Conservation (phyloP, 35 echinoderm and acorn worm genomes). For the Eucidaris tribuloides region DNA sequence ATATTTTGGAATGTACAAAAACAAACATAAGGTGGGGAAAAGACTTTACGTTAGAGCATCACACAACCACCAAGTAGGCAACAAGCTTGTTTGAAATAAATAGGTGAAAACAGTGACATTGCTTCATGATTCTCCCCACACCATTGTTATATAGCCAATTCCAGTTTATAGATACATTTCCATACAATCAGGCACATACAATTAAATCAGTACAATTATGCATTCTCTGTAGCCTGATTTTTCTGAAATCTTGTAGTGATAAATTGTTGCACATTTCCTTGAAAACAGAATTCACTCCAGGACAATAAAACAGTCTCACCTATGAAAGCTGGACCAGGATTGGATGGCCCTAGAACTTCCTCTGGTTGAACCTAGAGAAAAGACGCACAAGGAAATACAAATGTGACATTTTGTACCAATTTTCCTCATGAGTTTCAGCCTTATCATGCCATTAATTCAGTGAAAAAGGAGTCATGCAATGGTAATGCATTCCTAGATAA, state of each 20-base stretch:
- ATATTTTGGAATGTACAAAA: background rate
- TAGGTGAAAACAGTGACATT: background rate
- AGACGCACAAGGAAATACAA: no score
- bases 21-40: background rate
- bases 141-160: background rate
- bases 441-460: no score
- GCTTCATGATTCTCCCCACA: background rate
- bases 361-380: constrained; percentile 69
- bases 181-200: background rate
- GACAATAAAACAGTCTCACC: constrained; percentile 8
- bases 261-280: background rate
- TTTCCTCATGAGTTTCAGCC: no score
- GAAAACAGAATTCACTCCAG: background rate
- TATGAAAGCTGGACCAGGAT: constrained; percentile 49
- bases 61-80: background rate
- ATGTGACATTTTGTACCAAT: no score
- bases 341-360: constrained; percentile 61
- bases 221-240: background rate
- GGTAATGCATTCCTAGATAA: no score
- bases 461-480: no score
- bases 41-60: background rate
- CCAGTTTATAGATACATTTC: background rate
- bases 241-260: background rate
- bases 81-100: background rate
- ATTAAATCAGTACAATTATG: background rate